phyloP scores from a whole-genome alignment of 2,888 invertebrate species.

The Tethea ocularis region DNA sequence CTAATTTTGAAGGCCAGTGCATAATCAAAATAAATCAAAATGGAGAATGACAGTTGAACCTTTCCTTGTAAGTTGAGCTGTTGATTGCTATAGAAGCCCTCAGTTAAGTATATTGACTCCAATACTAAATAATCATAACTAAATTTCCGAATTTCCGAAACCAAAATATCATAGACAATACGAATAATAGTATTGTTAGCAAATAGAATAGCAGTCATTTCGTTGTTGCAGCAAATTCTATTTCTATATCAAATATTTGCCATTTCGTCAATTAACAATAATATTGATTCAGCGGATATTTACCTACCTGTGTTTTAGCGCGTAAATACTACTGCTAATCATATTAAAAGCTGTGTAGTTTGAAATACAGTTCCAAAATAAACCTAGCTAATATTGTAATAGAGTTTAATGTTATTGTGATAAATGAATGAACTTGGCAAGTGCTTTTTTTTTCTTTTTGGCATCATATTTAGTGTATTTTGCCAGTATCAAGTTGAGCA shows the following conservation, averaged over 20 bases:
- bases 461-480: too few species aligned
- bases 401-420: neutral
- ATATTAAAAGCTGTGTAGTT: neutral
- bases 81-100: neutral
- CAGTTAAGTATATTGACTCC: neutral
- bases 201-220: neutral
- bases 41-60: too few species aligned
- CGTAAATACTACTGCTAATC: neutral
- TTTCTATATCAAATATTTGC: neutral
- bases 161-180: neutral
- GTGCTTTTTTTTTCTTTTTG: too few species aligned
- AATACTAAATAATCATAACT: neutral
- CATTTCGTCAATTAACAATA: neutral
- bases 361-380: neutral
- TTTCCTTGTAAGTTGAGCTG: too few species aligned
- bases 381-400: neutral
- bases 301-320: neutral
- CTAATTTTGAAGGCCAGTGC: too few species aligned
- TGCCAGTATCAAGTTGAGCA: too few species aligned
- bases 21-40: too few species aligned
- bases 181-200: neutral
- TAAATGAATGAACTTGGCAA: too few species aligned
- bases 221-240: neutral
- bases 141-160: neutral
- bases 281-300: neutral